Percentiles rank a stretch among this genome's conserved stretches.
These are phyloP conservation scores for Pantherophis alleghaniensis DNA, from an alignment of 2,797 vertebrate species.

Conservation along the genomic window DNA sequence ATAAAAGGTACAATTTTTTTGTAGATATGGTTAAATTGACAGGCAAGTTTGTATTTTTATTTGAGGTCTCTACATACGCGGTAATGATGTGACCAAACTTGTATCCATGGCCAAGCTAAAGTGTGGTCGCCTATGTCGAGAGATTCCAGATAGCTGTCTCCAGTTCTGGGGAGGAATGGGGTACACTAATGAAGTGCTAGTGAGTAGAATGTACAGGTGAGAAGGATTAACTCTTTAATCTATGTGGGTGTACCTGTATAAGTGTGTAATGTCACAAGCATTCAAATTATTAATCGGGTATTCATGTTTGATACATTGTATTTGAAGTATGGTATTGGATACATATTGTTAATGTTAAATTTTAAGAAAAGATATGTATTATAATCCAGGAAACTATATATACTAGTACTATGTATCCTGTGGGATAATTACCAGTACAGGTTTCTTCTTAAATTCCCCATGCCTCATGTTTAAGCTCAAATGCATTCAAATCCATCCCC, in stretches of 20 bases:
- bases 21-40: neutral
- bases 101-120: slow-evolving; percentile 91
- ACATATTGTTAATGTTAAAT: neutral
- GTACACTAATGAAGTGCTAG: slow-evolving; percentile 82
- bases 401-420: neutral
- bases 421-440: neutral
- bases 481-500: neutral
- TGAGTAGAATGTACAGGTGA: slow-evolving; percentile 89
- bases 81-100: slow-evolving; percentile 85
- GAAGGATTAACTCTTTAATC: slow-evolving; percentile 13
- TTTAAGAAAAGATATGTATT: neutral
- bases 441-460: neutral
- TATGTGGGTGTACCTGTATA: neutral
- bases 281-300: neutral
- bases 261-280: neutral
- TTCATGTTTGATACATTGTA: neutral
- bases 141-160: slow-evolving; percentile 83
- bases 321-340: neutral
- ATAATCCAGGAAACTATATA: neutral
- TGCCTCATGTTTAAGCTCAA: neutral
- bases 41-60: neutral
- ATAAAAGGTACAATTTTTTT: neutral
- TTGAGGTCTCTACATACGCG: slow-evolving; percentile 81
- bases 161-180: slow-evolving; percentile 94
- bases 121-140: slow-evolving; percentile 77